Evolutionary conservation across 2,888 invertebrate genomes (phyloP).

Genomic region (Agrochola lota): DNA sequence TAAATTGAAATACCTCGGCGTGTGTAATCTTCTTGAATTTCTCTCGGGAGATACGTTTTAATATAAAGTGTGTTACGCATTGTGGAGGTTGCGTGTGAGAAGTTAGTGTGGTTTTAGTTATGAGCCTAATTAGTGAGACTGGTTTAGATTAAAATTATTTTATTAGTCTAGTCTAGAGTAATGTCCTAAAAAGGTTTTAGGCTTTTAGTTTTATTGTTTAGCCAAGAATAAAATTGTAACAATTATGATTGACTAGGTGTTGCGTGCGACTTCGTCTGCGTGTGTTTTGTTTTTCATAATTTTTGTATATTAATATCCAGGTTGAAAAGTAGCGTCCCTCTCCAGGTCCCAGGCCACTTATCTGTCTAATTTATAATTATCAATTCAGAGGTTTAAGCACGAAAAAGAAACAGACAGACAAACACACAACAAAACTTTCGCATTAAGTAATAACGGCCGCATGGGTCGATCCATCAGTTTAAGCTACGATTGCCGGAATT

Average conservation of each 20-base stretch:
- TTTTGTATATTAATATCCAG: too few relatives aligned
- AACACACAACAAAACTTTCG: too few relatives aligned
- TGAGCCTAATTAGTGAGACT: constrained; percentile 26
- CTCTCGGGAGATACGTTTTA: constrained; percentile 43
- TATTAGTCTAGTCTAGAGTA: neutral
- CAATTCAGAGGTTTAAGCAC: too few relatives aligned
- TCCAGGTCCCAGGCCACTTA: too few relatives aligned
- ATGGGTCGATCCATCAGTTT: too few relatives aligned
- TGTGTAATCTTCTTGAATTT: constrained; percentile 53
- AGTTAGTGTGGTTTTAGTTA: constrained; percentile 34
- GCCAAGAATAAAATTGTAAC: neutral
- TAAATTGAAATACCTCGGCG: constrained; percentile 50
- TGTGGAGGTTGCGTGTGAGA: neutral
- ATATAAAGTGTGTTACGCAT: constrained; percentile 8
- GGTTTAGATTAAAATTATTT: constrained; percentile 16
- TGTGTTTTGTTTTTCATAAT: too few relatives aligned
- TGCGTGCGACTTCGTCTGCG: neutral
- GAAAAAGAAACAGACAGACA: too few relatives aligned
- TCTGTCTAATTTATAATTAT: too few relatives aligned
- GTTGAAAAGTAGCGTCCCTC: too few relatives aligned
- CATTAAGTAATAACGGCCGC: too few relatives aligned
- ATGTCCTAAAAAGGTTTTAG: neutral
- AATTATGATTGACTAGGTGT: neutral
- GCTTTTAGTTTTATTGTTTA: neutral
- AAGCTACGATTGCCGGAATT: too few relatives aligned